Conservation (phyloP, 1,140 invertebrate genomes). For the Charaxes varanes region DNA sequence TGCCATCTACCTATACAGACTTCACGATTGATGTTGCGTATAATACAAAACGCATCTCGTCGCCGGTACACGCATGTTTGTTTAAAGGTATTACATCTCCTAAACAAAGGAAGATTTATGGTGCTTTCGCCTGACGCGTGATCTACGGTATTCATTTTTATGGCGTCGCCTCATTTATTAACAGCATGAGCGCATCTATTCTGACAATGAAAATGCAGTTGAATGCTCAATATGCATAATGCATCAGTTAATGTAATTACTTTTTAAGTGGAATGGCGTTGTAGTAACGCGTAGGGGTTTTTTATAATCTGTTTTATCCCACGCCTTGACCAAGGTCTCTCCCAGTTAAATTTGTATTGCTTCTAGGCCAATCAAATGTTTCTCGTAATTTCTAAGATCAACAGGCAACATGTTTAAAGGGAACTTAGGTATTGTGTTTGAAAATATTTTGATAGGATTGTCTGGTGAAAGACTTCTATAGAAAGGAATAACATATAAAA, state of each 20-base stretch:
- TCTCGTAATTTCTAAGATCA: no score
- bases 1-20: constrained; percentile 14
- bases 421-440: no score
- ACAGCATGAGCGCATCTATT: constrained; percentile 30
- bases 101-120: constrained; percentile 61
- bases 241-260: constrained; percentile 29
- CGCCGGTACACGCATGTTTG: constrained; percentile 35
- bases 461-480: no score
- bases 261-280: constrained; percentile 28
- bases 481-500: no score
- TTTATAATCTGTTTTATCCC: no score
- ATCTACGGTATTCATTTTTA: constrained; percentile 40
- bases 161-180: constrained; percentile 45
- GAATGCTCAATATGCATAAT: constrained; percentile 32
- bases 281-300: no score
- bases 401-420: no score
- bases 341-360: no score
- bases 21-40: constrained; percentile 17
- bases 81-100: constrained; percentile 45
- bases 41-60: constrained; percentile 26
- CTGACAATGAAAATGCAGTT: constrained; percentile 48
- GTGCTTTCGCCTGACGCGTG: constrained; percentile 47
- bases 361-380: no score
- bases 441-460: no score
- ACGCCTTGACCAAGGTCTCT: no score